Base-by-base conservation (phyloP, 1,140 invertebrate genomes). In the Globodera ellingtonae region DNA sequence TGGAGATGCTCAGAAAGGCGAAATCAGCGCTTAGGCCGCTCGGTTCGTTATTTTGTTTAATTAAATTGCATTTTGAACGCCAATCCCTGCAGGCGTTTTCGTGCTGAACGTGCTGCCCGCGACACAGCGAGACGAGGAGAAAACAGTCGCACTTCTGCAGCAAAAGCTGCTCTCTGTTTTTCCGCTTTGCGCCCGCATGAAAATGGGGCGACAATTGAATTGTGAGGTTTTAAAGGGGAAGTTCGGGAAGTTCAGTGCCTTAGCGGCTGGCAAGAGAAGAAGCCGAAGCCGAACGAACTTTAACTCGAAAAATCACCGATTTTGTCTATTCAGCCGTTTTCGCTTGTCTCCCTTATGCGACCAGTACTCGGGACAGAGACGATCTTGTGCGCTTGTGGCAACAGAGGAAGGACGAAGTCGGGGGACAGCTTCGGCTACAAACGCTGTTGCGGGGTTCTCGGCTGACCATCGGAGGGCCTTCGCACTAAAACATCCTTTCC, bases 61-160 rank as follows among this genome's bases (percentile, higher is more conserved):
- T 65, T 21, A 65, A 65, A 65, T 65, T 13, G 13, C 59, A 15
- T 21, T 9, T 47, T 44, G 67, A 1, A 6, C 13, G 21, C 24
- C 7, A 70, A 70, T 35, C 50, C 21, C 65, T 71, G 24, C n/a
- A 83, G 82, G 82, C 18, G 56, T 44, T 35, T 44, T 83, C 46
- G 48, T 83, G n/a, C 18, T 83, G n/a, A 83, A 83, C 44, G 83
- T 79, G 21, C 74, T 83, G 21, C 66, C 78, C 24, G 46, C 78
- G 3, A 24, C 21, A 8, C 10, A 74, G 6, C 72, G 15, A 35
- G 62, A 24, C 35, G 24, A 74, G 46, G 8, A 74, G 0, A n/a
- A 4, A 18, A 74, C 24, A 3, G 5, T 79, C 8, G 7, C 52
- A 50, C 44, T 59, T 47, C 47, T 79, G 13, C 46, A 79, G 50